Conservation (phyloP, 2,888 invertebrate species). For the Onchidella celtica region DNA sequence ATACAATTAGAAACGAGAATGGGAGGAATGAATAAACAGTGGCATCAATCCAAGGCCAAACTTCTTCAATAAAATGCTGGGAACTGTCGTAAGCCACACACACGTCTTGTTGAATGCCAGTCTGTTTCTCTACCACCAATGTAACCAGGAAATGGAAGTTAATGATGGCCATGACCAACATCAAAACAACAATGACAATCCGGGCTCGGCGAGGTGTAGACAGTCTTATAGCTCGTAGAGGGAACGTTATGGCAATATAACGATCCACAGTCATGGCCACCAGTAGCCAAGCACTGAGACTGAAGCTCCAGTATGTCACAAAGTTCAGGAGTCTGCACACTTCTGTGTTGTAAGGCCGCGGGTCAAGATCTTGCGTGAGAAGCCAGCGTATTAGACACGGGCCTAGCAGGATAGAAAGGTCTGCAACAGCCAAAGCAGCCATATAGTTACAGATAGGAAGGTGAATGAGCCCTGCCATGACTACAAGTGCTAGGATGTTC, state of each 20-base stretch:
- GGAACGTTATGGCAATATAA: slow-evolving; percentile 65
- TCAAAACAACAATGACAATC: slow-evolving; percentile 53
- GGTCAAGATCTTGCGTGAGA: slow-evolving; percentile 49
- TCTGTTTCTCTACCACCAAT: slow-evolving; percentile 54
- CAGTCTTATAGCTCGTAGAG: slow-evolving; percentile 61
- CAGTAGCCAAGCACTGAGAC: slow-evolving; percentile 70
- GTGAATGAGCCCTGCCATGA: slow-evolving; percentile 63
- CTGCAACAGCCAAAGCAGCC: slow-evolving; percentile 64
- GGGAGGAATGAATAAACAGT: slow-evolving; percentile 71
- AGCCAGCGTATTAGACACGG: slow-evolving; percentile 67
- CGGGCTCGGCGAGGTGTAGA: slow-evolving; percentile 64
- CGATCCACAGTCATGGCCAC: slow-evolving; percentile 74
- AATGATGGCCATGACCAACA: slow-evolving; percentile 54
- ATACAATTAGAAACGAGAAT: slow-evolving; percentile 63
- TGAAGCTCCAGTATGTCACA: slow-evolving; percentile 64
- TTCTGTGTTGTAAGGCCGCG: slow-evolving; percentile 36
- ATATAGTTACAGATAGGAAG: slow-evolving; percentile 70
- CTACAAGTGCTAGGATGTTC: slow-evolving; percentile 65
- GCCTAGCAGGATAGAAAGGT: slow-evolving; percentile 64
- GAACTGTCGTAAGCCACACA: slow-evolving; percentile 56
- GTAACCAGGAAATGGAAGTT: slow-evolving; percentile 70
- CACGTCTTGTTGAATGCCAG: slow-evolving; percentile 54
- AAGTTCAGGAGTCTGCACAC: slow-evolving; percentile 61
- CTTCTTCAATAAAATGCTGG: slow-evolving; percentile 59
- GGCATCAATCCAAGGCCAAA: slow-evolving; percentile 73